Percentiles rank a stretch among this genome's conserved stretches.
Evolutionary conservation across 2,113 vertebrate genomes (phyloP).

Genomic region (Cacatua alba): DNA sequence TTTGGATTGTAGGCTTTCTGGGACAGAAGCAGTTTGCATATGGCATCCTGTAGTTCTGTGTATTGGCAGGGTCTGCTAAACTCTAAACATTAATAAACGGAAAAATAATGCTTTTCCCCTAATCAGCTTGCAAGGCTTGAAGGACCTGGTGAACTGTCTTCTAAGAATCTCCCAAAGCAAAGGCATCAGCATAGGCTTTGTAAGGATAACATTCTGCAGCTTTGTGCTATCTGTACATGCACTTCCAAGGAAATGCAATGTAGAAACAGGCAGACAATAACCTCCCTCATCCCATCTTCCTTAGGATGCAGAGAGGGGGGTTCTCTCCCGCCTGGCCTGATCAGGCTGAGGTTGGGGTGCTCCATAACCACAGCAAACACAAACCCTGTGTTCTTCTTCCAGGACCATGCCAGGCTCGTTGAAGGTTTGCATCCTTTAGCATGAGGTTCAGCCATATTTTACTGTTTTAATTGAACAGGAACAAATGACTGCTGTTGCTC

Average conservation of each 20-base stretch:
- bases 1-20: neutral
- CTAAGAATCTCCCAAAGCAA: neutral
- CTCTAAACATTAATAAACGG: neutral
- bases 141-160: neutral
- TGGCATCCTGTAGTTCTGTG: neutral
- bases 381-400: neutral
- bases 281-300: neutral
- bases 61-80: neutral
- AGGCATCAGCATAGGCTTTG: neutral
- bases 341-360: neutral
- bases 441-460: neutral
- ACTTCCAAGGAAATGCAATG: neutral
- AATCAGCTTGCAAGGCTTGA: neutral
- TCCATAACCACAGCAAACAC: neutral
- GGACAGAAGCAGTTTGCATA: neutral
- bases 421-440: neutral
- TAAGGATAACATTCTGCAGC: neutral
- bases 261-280: neutral
- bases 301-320: neutral
- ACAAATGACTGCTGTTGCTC: neutral
- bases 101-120: neutral
- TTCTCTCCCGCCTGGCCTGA: neutral
- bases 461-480: neutral
- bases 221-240: neutral
- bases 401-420: fast-evolving